phyloP scores from a whole-genome alignment of 2,113 vertebrate species.

The Cranoglanis bouderius region DNA sequence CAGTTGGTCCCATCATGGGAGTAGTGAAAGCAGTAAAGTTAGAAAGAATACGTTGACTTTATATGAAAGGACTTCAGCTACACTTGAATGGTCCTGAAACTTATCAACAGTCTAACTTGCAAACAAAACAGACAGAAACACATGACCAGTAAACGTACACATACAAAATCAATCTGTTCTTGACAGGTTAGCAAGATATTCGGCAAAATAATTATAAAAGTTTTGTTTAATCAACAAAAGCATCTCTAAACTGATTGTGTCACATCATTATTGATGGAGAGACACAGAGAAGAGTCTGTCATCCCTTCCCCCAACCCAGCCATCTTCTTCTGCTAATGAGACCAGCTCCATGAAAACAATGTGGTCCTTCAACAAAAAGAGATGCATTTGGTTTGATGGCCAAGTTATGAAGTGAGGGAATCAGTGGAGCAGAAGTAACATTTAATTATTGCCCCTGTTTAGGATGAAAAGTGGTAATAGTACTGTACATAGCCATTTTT shows the following conservation, averaged over 20 bases:
- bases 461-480: slow-evolving; percentile 82
- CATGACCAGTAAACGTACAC: neutral
- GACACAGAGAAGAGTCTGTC: slow-evolving; percentile 69
- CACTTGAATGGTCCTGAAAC: neutral
- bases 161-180: neutral
- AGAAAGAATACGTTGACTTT: neutral
- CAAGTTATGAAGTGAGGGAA: slow-evolving; percentile 86
- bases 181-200: neutral
- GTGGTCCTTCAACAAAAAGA: slow-evolving; percentile 80
- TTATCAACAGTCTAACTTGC: neutral
- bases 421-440: slow-evolving; percentile 87
- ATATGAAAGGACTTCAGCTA: neutral
- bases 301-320: slow-evolving; percentile 62
- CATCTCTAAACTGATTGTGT: slow-evolving; percentile 47
- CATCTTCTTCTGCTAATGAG: slow-evolving; percentile 74
- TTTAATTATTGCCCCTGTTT: slow-evolving; percentile 87
- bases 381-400: slow-evolving; percentile 79
- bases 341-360: slow-evolving; percentile 77
- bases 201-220: neutral
- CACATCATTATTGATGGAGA: slow-evolving; percentile 61
- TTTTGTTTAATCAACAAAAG: slow-evolving; percentile 9
- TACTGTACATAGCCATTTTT: slow-evolving; percentile 79
- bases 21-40: neutral
- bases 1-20: slow-evolving; percentile 22
- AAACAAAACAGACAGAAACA: neutral